phyloP scores from a whole-genome alignment of 2,888 invertebrate genomes.

The Lysandra bellargus region DNA sequence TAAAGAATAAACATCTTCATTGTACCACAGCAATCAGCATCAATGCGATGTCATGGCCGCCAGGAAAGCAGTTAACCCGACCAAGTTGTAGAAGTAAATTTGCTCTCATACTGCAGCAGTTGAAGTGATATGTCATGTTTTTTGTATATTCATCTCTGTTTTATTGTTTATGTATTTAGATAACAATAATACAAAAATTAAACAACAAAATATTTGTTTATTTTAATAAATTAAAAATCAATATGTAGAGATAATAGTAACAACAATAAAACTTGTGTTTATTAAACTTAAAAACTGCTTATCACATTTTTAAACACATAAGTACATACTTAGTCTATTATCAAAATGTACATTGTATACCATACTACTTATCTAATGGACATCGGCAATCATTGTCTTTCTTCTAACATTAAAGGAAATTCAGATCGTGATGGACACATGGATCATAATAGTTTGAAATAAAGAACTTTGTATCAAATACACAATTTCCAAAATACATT shows the following conservation, averaged over 20 bases:
- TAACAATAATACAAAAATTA: neutral
- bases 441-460: neutral
- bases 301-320: conserved; percentile 15
- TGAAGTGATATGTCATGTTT: too few relatives aligned
- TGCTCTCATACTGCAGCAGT: too few relatives aligned
- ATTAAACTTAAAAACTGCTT: conserved; percentile 2
- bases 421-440: neutral
- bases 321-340: neutral
- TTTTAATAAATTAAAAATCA: conserved; percentile 25
- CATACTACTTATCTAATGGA: neutral
- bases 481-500: neutral
- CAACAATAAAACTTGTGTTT: conserved; percentile 15
- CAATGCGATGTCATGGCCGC: too few relatives aligned
- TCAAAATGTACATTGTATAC: neutral
- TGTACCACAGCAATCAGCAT: too few relatives aligned
- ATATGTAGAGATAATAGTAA: conserved; percentile 7
- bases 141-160: too few relatives aligned
- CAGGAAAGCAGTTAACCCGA: too few relatives aligned
- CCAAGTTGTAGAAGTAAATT: too few relatives aligned
- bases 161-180: neutral
- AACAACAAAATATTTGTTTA: neutral
- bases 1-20: too few relatives aligned
- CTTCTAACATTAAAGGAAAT: neutral
- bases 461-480: neutral
- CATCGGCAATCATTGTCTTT: neutral